These are phyloP conservation scores for Pachypanchax playfairii DNA, from an alignment of 2,113 vertebrate species.

Conservation along the genomic window DNA sequence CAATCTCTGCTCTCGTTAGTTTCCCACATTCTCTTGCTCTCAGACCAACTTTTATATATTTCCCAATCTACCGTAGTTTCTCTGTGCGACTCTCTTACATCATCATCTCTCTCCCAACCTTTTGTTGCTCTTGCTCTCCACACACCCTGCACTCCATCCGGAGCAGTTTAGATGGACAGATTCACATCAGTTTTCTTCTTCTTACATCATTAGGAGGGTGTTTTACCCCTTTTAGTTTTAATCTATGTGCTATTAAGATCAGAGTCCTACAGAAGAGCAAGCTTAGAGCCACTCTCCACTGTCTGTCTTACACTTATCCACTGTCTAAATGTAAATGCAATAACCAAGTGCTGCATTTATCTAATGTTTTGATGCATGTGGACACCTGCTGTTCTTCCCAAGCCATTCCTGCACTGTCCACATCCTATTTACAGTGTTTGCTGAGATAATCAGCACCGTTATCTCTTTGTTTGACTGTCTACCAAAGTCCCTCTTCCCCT, in stretches of 20 bases:
- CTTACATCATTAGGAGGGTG: constrained; percentile 21
- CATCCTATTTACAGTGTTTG: constrained; percentile 51
- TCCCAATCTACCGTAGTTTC: constrained; percentile 14
- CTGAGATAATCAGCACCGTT: constrained; percentile 50
- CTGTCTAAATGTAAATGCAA: constrained; percentile 75
- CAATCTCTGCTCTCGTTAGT: constrained; percentile 37
- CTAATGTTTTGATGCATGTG: constrained; percentile 66
- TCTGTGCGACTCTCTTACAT: constrained; percentile 15
- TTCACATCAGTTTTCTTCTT: constrained; percentile 15
- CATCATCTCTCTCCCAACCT: constrained; percentile 12
- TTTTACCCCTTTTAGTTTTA: constrained; percentile 29
- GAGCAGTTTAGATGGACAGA: constrained; percentile 37
- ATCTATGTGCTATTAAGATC: constrained; percentile 4
- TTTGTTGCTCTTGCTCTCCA: constrained; percentile 52
- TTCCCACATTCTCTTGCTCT: constrained; percentile 21
- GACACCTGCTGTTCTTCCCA: constrained; percentile 50
- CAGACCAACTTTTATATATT: constrained; percentile 21
- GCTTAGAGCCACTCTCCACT: constrained; percentile 55
- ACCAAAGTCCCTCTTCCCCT: constrained; percentile 23
- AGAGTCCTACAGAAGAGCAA: constrained; percentile 34
- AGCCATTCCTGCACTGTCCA: constrained; percentile 62
- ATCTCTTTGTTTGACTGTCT: constrained; percentile 48
- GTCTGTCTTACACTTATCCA: constrained; percentile 65
- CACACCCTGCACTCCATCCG: constrained; percentile 44
- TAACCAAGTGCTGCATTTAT: constrained; percentile 72